These are phyloP conservation scores for Eupristina koningsbergeri DNA, from an alignment of 1,140 invertebrate species.

Conservation along the genomic window DNA sequence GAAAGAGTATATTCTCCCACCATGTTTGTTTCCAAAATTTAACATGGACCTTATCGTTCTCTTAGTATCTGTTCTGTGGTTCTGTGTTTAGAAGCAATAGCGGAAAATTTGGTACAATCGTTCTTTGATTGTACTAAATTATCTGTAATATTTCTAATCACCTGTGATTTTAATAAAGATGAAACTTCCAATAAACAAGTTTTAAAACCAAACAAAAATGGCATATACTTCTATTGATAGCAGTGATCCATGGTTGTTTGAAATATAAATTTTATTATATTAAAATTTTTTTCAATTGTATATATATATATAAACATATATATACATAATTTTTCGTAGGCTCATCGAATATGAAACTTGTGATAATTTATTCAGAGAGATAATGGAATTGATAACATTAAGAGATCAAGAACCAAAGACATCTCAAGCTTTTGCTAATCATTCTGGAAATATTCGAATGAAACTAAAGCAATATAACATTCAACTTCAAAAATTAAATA, in stretches of 20 bases:
- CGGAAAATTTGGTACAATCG: too few species aligned
- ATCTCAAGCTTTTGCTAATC: conserved; percentile 73
- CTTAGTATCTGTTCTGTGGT: too few species aligned
- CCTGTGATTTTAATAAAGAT: too few species aligned
- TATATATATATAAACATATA: too few species aligned
- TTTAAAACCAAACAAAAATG: conserved; percentile 55
- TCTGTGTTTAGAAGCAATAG: too few species aligned
- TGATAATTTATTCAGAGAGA: conserved; percentile 77
- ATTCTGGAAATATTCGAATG: conserved; percentile 77
- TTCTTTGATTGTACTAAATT: too few species aligned
- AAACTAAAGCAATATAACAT: conserved; percentile 77
- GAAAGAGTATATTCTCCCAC: too few species aligned
- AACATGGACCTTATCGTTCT: too few species aligned
- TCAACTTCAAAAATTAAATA: conserved; percentile 77
- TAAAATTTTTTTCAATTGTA: background rate
- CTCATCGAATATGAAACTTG: conserved; percentile 79
- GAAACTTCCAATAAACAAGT: background rate
- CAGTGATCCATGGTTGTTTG: conserved; percentile 68
- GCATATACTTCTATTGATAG: conserved; percentile 69
- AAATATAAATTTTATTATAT: background rate
- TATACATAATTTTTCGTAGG: conserved; percentile 68
- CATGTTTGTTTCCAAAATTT: too few species aligned
- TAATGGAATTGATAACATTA: conserved; percentile 76
- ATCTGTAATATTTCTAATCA: too few species aligned
- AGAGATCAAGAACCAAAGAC: conserved; percentile 73